phyloP scores from a whole-genome alignment of 2,888 invertebrate species.

The Leptinotarsa rubiginosa region DNA sequence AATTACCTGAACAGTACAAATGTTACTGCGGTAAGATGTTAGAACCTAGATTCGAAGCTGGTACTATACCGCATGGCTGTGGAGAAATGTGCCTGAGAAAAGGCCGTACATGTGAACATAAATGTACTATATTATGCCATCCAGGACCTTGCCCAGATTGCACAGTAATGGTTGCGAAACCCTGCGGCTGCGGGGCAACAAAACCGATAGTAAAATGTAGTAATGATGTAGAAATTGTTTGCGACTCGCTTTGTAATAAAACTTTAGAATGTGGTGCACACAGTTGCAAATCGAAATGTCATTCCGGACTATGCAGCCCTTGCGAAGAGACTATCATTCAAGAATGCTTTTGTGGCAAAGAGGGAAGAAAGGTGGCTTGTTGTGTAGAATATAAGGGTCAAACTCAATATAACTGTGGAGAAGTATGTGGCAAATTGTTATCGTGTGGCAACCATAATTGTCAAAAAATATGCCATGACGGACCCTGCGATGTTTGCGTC shows the following conservation, averaged over 20 bases:
- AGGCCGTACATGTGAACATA: slow-evolving; percentile 72
- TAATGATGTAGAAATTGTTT: slow-evolving; percentile 77
- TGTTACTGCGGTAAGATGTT: slow-evolving; percentile 91
- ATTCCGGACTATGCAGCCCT: slow-evolving; percentile 79
- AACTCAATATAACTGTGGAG: slow-evolving; percentile 72
- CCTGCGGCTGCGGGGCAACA: slow-evolving; percentile 83
- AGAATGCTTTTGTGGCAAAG: slow-evolving; percentile 75
- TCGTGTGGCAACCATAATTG: slow-evolving; percentile 77
- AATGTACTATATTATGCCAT: slow-evolving; percentile 87
- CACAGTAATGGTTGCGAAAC: slow-evolving; percentile 77
- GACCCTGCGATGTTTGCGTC: slow-evolving; percentile 75
- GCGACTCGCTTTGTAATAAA: slow-evolving; percentile 80
- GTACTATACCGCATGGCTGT: slow-evolving; percentile 90
- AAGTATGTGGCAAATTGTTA: slow-evolving; percentile 72
- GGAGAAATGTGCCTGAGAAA: slow-evolving; percentile 84
- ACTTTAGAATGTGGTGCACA: slow-evolving; percentile 83
- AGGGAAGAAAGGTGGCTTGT: slow-evolving; percentile 68
- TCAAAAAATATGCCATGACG: slow-evolving; percentile 74
- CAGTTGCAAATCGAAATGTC: slow-evolving; percentile 79
- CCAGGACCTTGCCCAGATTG: slow-evolving; percentile 96
- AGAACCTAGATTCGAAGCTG: slow-evolving; percentile 80
- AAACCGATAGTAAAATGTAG: slow-evolving; percentile 78
- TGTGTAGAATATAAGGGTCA: slow-evolving; percentile 13
- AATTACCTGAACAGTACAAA: slow-evolving; percentile 82
- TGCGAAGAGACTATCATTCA: slow-evolving; percentile 78